Conservation (phyloP, 2,888 invertebrate genomes). For the Ophion costatus region DNA sequence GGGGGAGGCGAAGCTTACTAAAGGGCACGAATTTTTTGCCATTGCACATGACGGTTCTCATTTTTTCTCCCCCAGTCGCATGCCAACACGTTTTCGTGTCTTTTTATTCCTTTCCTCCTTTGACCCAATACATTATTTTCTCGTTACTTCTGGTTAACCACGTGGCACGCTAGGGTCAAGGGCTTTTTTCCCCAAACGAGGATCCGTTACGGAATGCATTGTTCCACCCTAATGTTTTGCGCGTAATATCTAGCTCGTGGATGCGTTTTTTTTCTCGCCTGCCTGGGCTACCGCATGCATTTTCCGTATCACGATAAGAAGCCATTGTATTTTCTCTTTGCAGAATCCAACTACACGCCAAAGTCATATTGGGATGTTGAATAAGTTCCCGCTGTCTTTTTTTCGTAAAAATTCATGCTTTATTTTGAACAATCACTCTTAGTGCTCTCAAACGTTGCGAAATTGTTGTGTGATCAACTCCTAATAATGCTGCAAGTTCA, state of each 20-base stretch:
- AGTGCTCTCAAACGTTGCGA: no score
- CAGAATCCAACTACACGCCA: background rate
- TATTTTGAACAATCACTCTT: no score
- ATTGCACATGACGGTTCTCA: slow-evolving; percentile 1
- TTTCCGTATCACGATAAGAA: background rate
- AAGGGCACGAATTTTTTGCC: slow-evolving; percentile 15
- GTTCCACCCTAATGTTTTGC: background rate
- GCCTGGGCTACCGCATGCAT: background rate
- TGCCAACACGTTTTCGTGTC: background rate
- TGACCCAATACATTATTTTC: background rate
- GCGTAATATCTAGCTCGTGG: background rate
- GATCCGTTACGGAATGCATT: background rate
- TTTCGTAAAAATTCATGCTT: no score
- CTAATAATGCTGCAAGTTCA: no score
- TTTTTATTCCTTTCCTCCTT: slow-evolving; percentile 22
- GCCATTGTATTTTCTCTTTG: background rate
- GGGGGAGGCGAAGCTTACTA: slow-evolving; percentile 20
- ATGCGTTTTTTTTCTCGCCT: background rate
- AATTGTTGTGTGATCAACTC: no score
- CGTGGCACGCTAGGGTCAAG: background rate
- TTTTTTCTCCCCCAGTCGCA: slow-evolving; percentile 13
- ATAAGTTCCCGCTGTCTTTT: no score
- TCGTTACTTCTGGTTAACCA: background rate
- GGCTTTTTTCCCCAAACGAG: background rate
- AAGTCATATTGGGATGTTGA: background rate